Percentiles rank a stretch among this genome's conserved stretches.
Conservation (phyloP, 2,113 vertebrate genomes). For the Cinclus cinclus region DNA sequence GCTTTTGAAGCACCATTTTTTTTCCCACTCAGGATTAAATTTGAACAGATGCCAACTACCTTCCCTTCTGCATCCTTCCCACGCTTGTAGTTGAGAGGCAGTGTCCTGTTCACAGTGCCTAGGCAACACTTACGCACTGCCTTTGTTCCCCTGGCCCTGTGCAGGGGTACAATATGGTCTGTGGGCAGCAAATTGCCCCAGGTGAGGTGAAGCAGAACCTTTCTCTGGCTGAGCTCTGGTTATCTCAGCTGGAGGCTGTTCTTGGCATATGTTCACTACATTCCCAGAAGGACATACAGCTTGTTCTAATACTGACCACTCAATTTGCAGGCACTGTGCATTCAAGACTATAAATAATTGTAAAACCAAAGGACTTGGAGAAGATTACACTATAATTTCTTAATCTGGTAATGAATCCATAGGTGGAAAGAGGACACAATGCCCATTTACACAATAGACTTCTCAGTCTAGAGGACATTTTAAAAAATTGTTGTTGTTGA, state of each 20-base stretch:
- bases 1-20: neutral
- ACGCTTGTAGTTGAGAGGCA: accelerated
- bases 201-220: neutral
- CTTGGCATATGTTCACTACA: neutral
- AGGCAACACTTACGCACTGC: accelerated
- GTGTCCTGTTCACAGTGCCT: too few species aligned
- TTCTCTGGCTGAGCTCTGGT: neutral
- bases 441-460: neutral
- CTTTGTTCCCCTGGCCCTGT: accelerated
- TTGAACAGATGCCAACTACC: neutral
- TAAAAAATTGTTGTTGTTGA: neutral
- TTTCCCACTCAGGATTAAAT: neutral
- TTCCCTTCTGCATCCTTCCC: neutral
- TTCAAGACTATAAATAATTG: neutral
- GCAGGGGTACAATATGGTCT: neutral
- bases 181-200: neutral
- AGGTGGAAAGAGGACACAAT: neutral
- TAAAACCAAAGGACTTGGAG: neutral
- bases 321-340: neutral
- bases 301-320: neutral
- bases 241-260: neutral
- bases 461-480: neutral
- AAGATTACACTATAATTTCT: neutral
- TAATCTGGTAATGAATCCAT: neutral
- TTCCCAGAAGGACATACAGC: neutral